Conservation (phyloP, 2,113 vertebrate genomes). For the Ornithorhynchus anatinus region DNA sequence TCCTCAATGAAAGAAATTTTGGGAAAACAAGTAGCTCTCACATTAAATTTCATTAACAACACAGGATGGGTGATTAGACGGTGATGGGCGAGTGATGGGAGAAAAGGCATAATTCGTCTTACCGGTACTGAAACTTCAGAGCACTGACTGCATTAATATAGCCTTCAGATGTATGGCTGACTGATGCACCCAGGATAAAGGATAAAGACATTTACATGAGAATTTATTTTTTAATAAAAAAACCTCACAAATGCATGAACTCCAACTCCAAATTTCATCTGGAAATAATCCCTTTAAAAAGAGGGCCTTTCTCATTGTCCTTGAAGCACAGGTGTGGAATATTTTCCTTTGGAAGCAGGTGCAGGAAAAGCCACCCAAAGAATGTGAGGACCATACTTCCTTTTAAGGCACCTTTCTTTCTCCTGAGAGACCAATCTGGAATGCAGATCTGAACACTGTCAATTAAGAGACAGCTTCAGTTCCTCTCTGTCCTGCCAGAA, state of each 20-base stretch:
- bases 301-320: slow-evolving; percentile 1
- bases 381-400: neutral
- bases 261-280: slow-evolving; percentile 13
- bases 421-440: slow-evolving; percentile 4
- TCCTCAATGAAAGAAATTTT: neutral
- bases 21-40: neutral
- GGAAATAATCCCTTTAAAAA: slow-evolving; percentile 31
- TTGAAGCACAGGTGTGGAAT: neutral
- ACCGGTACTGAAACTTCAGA: slow-evolving; percentile 2
- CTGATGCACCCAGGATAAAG: neutral
- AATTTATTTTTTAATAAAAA: too few species aligned
- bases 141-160: neutral
- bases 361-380: neutral
- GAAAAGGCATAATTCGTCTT: neutral
- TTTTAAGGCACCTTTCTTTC: neutral
- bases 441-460: neutral
- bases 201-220: neutral
- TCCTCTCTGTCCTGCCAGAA: slow-evolving; percentile 24
- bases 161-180: neutral
- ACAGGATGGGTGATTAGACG: neutral
- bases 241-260: slow-evolving; percentile 2
- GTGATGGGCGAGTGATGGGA: accelerated
- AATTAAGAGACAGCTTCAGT: slow-evolving; percentile 24
- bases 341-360: slow-evolving; percentile 26
- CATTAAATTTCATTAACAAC: neutral